Conservation (phyloP, 2,797 vertebrate genomes). For the Triplophysa yarkandensis region DNA sequence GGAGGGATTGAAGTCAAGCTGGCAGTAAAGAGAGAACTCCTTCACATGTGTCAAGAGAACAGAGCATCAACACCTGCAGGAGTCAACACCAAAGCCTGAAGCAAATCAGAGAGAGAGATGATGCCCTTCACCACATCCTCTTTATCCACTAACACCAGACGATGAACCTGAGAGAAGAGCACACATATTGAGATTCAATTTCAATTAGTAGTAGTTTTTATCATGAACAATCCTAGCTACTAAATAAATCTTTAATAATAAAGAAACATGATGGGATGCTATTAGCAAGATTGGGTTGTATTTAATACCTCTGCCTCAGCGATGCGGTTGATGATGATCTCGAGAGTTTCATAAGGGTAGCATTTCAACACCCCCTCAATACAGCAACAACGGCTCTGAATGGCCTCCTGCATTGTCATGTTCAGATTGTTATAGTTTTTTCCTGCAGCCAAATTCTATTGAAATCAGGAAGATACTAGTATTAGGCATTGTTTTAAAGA, state of each 20-base stretch:
- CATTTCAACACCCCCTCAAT: slow-evolving; percentile 93
- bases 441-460: slow-evolving; percentile 92
- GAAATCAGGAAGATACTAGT: not conserved
- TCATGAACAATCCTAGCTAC: too few species aligned
- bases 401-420: slow-evolving; percentile 86
- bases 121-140: slow-evolving; percentile 86
- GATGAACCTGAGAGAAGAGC: slow-evolving; percentile 83
- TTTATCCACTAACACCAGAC: slow-evolving; percentile 90
- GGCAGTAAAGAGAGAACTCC: slow-evolving; percentile 22
- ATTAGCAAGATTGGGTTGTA: slow-evolving; percentile 19
- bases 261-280: not conserved
- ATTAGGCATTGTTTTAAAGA: not conserved
- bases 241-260: too few species aligned
- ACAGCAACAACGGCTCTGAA: slow-evolving; percentile 77
- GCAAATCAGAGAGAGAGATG: slow-evolving; percentile 93
- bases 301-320: slow-evolving; percentile 91
- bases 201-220: too few species aligned
- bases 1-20: slow-evolving; percentile 30
- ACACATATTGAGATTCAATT: not conserved
- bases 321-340: slow-evolving; percentile 89
- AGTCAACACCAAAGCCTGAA: slow-evolving; percentile 92
- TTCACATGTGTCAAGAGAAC: slow-evolving; percentile 75
- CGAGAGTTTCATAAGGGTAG: slow-evolving; percentile 87
- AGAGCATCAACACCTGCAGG: slow-evolving; percentile 96
- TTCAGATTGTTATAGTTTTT: slow-evolving; percentile 94